These are phyloP conservation scores for Halichondria panicea DNA, from an alignment of 37 sponge, comb jelly and placozoan species.

Conservation along the genomic window DNA sequence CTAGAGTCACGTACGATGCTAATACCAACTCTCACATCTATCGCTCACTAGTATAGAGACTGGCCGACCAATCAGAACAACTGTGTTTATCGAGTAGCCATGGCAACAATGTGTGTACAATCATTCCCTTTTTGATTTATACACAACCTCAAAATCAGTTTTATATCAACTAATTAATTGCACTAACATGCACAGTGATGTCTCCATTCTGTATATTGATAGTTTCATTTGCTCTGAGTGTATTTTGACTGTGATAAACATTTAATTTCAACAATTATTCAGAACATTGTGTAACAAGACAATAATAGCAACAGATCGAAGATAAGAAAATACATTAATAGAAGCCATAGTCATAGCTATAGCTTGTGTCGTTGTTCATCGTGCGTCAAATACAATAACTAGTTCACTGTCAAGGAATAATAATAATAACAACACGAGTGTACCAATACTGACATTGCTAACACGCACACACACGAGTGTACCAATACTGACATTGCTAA, in stretches of 20 bases:
- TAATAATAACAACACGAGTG: neutral
- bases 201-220: neutral
- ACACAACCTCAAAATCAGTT: neutral
- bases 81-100: neutral
- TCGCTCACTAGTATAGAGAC: conserved; percentile 30
- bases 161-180: neutral
- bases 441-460: no score
- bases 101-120: neutral
- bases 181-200: neutral
- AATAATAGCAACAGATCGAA: neutral
- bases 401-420: conserved; percentile 7
- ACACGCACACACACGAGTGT: no score
- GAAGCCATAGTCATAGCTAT: neutral
- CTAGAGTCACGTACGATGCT: conserved; percentile 22
- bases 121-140: neutral
- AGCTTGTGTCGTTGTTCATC: conserved; percentile 15
- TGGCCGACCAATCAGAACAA: neutral
- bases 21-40: conserved; percentile 15
- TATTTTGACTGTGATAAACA: no score
- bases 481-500: no score
- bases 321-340: neutral
- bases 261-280: neutral
- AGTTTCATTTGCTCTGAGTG: neutral
- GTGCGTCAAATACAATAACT: conserved; percentile 87
- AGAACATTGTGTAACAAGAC: neutral